Percentiles rank a stretch among this genome's conserved stretches.
These are phyloP conservation scores for Petroica traversi DNA, from an alignment of 2,113 vertebrate genomes.

Conservation along the genomic window DNA sequence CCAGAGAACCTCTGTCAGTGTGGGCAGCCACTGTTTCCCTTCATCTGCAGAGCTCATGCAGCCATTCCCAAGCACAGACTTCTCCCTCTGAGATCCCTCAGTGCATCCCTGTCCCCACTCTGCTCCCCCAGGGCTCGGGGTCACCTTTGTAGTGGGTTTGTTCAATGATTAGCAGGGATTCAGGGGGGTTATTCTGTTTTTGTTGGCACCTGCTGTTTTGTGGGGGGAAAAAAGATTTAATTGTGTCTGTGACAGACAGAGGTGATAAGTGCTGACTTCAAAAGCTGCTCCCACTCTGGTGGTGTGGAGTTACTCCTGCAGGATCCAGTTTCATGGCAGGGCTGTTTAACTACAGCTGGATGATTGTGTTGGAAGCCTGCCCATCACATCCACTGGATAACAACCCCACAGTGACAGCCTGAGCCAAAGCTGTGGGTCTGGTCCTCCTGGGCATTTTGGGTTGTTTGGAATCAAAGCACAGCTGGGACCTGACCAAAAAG, in stretches of 20 bases:
- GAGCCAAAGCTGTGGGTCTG: background rate
- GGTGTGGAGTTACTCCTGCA: background rate
- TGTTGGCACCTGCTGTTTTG: background rate
- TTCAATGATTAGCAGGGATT: background rate
- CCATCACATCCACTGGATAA: background rate
- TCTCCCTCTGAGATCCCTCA: background rate
- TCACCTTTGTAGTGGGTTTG: background rate
- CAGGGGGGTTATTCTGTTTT: background rate
- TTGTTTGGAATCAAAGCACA: background rate
- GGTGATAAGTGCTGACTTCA: constrained; percentile 23
- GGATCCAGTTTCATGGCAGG: background rate
- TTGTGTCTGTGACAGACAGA: background rate
- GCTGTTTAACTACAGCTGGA: background rate
- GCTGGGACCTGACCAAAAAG: background rate
- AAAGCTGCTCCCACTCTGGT: background rate
- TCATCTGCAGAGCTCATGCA: accelerated
- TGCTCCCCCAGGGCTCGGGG: background rate
- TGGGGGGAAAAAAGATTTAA: background rate
- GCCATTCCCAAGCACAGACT: accelerated
- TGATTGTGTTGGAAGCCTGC: background rate
- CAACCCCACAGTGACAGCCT: accelerated
- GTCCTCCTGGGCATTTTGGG: background rate
- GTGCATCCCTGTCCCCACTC: accelerated
- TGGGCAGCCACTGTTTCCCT: background rate
- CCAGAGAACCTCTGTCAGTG: background rate